Percentiles rank a stretch among this genome's conserved stretches.
These are phyloP conservation scores for Cheiracanthium punctorium DNA, from an alignment of 2,888 invertebrate species.

Conservation along the genomic window DNA sequence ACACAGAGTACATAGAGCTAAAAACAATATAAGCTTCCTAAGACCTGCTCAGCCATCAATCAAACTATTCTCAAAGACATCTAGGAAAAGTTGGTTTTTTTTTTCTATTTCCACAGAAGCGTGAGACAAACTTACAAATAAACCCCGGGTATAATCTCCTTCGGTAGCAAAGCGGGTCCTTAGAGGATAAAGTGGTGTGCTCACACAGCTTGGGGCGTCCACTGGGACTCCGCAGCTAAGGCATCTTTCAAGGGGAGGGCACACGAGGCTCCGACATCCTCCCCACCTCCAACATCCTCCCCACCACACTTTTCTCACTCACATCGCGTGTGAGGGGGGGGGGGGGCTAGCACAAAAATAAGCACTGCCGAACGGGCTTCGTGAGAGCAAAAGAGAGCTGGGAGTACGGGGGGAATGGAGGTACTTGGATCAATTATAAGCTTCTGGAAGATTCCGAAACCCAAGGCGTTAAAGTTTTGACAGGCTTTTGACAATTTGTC, in stretches of 20 bases:
- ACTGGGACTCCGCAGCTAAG: constrained; percentile 25
- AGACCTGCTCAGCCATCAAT: too few species aligned
- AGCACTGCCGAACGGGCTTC: neutral
- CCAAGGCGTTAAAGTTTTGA: constrained; percentile 61
- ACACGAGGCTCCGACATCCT: too few species aligned
- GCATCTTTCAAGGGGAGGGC: neutral
- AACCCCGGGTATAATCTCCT: constrained; percentile 30
- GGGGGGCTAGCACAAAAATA: neutral
- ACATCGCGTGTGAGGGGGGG: constrained; percentile 21
- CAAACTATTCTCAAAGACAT: too few species aligned
- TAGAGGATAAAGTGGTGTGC: neutral
- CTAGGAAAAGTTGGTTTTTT: neutral
- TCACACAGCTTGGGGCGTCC: neutral
- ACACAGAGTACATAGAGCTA: too few species aligned
- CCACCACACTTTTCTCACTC: neutral
- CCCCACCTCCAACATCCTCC: too few species aligned
- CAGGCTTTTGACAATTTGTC: constrained; percentile 68
- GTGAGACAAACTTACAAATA: neutral
- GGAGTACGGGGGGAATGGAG: neutral
- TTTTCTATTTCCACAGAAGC: neutral
- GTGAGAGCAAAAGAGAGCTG: neutral
- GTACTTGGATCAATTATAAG: constrained; percentile 61
- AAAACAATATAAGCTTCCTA: too few species aligned
- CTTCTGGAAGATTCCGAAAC: constrained; percentile 42
- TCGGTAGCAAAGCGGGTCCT: constrained; percentile 17